phyloP scores from a whole-genome alignment of 1,140 invertebrate species.

The Ectropis grisescens region DNA sequence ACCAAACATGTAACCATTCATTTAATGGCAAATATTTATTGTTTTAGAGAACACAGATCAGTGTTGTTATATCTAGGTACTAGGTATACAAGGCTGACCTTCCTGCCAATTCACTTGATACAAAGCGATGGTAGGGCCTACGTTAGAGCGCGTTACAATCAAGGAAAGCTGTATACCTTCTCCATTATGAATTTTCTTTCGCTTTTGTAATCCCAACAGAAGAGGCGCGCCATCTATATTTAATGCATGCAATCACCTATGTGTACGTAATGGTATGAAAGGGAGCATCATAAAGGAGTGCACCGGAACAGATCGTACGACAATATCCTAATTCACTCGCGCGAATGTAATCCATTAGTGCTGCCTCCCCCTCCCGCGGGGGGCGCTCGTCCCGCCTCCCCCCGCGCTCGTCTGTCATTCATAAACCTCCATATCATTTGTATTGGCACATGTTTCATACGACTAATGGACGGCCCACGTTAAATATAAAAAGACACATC shows the following conservation, averaged over 20 bases:
- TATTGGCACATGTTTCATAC: constrained; percentile 68
- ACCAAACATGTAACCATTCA: no score
- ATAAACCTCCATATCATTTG: constrained; percentile 68
- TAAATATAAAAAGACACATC: constrained; percentile 40
- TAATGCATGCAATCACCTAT: constrained; percentile 29
- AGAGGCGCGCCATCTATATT: no score
- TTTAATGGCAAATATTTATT: no score
- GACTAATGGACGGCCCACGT: constrained; percentile 60
- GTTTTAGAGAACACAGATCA: no score
- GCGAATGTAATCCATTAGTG: constrained; percentile 67
- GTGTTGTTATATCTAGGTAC: no score
- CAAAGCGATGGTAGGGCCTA: no score
- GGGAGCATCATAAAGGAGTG: constrained; percentile 46
- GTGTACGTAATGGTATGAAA: constrained; percentile 18
- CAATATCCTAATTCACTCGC: constrained; percentile 69
- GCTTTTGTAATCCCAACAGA: no score
- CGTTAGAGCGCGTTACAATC: no score
- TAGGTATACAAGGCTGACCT: no score
- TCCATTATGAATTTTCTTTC: no score
- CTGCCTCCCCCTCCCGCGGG: constrained; percentile 21
- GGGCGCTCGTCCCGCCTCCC: constrained; percentile 11
- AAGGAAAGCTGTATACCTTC: no score
- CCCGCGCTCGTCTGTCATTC: constrained; percentile 45
- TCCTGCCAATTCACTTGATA: no score
- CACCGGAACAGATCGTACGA: constrained; percentile 60